Conservation (phyloP, 2,113 vertebrate species). For the Eubucco bourcierii region DNA sequence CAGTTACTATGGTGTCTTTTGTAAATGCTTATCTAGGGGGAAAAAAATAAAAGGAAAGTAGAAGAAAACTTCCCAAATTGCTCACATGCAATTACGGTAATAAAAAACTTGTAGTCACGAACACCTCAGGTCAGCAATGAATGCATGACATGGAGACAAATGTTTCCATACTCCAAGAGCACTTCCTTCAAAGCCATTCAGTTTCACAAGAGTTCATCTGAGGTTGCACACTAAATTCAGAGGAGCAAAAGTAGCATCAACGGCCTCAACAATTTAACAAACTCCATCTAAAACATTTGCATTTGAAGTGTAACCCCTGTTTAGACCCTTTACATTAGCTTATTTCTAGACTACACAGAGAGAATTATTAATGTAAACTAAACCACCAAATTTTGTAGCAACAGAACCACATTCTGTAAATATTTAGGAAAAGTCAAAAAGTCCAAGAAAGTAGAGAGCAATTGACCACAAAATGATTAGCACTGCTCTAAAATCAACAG, state of each 20-base stretch:
- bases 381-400: conserved; percentile 39
- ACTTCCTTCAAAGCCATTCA: conserved; percentile 57
- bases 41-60: neutral
- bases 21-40: conserved; percentile 18
- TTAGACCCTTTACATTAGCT: conserved; percentile 19
- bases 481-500: conserved; percentile 52
- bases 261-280: neutral
- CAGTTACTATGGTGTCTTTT: conserved; percentile 45
- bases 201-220: conserved; percentile 51
- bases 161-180: neutral
- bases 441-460: conserved; percentile 42
- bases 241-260: conserved; percentile 36
- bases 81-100: neutral
- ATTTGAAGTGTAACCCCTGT: conserved; percentile 14
- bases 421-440: conserved; percentile 52
- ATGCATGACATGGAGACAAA: conserved; percentile 17
- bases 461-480: conserved; percentile 52
- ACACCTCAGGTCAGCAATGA: conserved; percentile 11
- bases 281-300: neutral
- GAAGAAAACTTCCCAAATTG: fast-evolving
- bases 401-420: conserved; percentile 69
- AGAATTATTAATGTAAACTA: conserved; percentile 67
- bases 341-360: conserved; percentile 48
- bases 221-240: conserved; percentile 51
- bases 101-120: conserved; percentile 7